phyloP scores from a whole-genome alignment of 2,797 vertebrate genomes.

The Lophura swinhoii region DNA sequence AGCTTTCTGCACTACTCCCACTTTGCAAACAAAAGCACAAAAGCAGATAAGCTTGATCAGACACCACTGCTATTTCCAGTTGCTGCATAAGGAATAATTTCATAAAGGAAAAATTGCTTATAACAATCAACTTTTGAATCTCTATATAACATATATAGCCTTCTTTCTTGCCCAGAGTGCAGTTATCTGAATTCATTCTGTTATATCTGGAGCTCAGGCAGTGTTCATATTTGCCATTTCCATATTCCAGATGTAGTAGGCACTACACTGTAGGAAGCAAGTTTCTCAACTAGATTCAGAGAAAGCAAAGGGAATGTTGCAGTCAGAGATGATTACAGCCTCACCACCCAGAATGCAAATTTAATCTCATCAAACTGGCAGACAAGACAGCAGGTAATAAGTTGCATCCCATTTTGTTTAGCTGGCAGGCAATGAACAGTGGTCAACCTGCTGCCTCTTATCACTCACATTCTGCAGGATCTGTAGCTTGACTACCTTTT shows the following conservation, averaged over 20 bases:
- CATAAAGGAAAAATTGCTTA: background rate
- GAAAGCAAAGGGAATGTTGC: background rate
- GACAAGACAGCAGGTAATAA: background rate
- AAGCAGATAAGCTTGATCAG: background rate
- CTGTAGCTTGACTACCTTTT: conserved; percentile 22
- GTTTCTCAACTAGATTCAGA: background rate
- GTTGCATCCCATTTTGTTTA: conserved; percentile 12
- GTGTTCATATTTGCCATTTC: background rate
- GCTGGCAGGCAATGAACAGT: conserved; percentile 24
- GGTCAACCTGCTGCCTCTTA: background rate
- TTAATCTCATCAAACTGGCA: background rate
- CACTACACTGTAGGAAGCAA: background rate
- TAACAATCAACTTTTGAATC: background rate
- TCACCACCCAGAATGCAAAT: background rate
- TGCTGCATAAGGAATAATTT: background rate
- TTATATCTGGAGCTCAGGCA: background rate
- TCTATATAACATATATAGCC: background rate
- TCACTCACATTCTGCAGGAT: conserved; percentile 17
- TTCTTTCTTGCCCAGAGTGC: background rate
- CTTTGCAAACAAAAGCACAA: background rate
- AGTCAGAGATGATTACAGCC: background rate
- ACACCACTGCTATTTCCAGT: background rate
- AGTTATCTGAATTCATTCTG: background rate
- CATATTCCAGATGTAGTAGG: background rate
- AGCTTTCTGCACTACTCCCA: background rate